A percentile compares a stretch with the other conserved stretches of the same genome.
These are phyloP conservation scores for Bicyclus anynana DNA, from an alignment of 1,140 invertebrate genomes.

Conservation along the genomic window DNA sequence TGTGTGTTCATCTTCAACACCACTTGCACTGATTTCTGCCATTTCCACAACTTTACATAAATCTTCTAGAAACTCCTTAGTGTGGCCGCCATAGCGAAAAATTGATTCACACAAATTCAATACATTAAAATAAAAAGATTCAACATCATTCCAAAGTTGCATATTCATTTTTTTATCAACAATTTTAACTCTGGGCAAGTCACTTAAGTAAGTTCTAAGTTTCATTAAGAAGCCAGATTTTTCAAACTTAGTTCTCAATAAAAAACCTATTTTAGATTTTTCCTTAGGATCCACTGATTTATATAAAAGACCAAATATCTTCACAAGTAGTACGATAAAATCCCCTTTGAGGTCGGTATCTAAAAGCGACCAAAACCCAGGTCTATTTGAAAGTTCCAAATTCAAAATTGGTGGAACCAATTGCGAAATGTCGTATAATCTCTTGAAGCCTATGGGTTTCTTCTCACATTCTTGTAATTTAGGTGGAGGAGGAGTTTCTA, in stretches of 20 bases:
- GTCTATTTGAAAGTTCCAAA: constrained; percentile 38
- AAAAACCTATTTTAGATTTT: constrained; percentile 44
- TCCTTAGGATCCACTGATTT: constrained; percentile 46
- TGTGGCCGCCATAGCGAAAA: constrained; percentile 38
- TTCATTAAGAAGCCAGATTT: constrained; percentile 51
- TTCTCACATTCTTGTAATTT: constrained; percentile 44
- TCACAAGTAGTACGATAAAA: constrained; percentile 62
- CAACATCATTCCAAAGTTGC: constrained; percentile 60
- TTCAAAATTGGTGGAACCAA: constrained; percentile 44
- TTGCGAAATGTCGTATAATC: constrained; percentile 47
- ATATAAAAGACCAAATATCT: constrained; percentile 53
- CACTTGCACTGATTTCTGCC: constrained; percentile 44
- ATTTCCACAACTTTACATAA: constrained; percentile 44
- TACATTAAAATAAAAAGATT: constrained; percentile 50
- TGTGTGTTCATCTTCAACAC: constrained; percentile 51
- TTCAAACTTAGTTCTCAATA: constrained; percentile 50
- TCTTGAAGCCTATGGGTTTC: constrained; percentile 62
- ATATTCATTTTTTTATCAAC: constrained; percentile 59
- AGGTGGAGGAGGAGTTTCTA: constrained; percentile 15
- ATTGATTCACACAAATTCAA: constrained; percentile 49
- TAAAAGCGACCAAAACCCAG: constrained; percentile 54
- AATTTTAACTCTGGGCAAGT: constrained; percentile 46
- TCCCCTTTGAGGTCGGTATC: constrained; percentile 55
- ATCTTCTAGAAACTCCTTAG: constrained; percentile 35
- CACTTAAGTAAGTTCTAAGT: constrained; percentile 45